Conservation (phyloP, 2,797 vertebrate genomes). For the Potorous gilbertii region DNA sequence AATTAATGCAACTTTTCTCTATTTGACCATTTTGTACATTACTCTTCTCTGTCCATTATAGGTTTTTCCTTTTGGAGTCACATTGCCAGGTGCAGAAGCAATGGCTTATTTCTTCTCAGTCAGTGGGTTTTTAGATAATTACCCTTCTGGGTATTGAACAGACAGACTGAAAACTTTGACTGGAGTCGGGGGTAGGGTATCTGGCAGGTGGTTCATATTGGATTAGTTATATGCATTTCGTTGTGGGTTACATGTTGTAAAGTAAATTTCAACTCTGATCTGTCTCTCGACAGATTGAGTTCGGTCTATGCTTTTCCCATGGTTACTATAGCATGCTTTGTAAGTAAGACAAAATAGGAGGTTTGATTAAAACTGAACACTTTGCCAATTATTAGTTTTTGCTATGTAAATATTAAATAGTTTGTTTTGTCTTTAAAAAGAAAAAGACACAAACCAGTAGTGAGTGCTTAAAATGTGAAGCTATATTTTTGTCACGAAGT, state of each 20-base stretch:
- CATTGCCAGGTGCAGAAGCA: constrained; percentile 31
- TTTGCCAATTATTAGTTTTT: constrained; percentile 75
- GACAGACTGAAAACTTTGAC: constrained; percentile 16
- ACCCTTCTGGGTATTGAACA: constrained; percentile 21
- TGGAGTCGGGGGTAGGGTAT: neutral
- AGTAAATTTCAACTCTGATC: constrained; percentile 47
- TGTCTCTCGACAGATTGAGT: constrained; percentile 55
- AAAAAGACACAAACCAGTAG: constrained; percentile 54
- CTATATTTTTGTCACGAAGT: constrained; percentile 56
- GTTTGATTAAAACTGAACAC: constrained; percentile 74
- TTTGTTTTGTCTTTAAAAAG: constrained; percentile 66
- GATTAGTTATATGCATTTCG: constrained; percentile 23
- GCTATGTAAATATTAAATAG: constrained; percentile 77
- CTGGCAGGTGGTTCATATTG: constrained; percentile 30
- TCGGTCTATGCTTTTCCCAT: constrained; percentile 58
- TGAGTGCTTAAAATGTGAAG: constrained; percentile 74
- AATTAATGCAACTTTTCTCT: constrained; percentile 18
- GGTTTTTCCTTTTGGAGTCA: constrained; percentile 43
- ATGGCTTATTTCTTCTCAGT: constrained; percentile 30
- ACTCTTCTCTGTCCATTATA: neutral
- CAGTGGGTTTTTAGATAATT: constrained; percentile 3
- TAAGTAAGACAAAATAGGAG: constrained; percentile 46
- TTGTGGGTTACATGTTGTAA: constrained; percentile 42
- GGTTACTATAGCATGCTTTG: constrained; percentile 56
- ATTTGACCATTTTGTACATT: neutral